phyloP scores from a whole-genome alignment of 1,140 invertebrate species.

The Micrasema longulum region DNA sequence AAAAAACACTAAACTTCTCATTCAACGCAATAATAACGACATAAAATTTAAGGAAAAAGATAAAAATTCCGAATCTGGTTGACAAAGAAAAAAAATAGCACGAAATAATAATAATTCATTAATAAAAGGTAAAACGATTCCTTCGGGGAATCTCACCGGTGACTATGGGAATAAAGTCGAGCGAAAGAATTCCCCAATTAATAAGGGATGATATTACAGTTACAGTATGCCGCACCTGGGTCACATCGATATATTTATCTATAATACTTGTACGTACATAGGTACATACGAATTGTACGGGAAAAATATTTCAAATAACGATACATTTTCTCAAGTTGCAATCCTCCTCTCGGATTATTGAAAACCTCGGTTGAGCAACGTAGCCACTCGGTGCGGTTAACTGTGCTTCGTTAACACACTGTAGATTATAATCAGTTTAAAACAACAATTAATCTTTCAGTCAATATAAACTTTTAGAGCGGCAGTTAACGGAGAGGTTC shows the following conservation, averaged over 20 bases:
- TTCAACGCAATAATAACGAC: too few relatives aligned
- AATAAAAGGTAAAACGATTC: too few relatives aligned
- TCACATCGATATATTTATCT: too few relatives aligned
- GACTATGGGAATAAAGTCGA: slow-evolving; percentile 3
- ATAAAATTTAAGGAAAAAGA: too few relatives aligned
- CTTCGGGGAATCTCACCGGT: neutral
- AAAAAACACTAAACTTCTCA: too few relatives aligned
- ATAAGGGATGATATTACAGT: slow-evolving; percentile 27
- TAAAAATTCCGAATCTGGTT: too few relatives aligned
- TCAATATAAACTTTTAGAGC: slow-evolving; percentile 11
- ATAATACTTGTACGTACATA: too few relatives aligned
- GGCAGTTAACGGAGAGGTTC: slow-evolving; percentile 15
- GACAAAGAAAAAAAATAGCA: too few relatives aligned
- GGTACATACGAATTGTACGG: too few relatives aligned
- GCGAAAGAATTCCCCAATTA: slow-evolving; percentile 24
- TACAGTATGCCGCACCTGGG: slow-evolving; percentile 23
- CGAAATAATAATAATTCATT: too few relatives aligned
- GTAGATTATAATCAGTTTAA: slow-evolving; percentile 26
- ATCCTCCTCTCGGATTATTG: too few relatives aligned
- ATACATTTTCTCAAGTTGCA: neutral
- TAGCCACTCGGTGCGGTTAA: slow-evolving; percentile 11
- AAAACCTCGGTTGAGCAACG: neutral
- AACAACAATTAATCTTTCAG: slow-evolving; percentile 32
- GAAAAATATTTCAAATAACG: neutral
- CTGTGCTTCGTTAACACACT: neutral